These are phyloP conservation scores for Paratilapia polleni DNA, from an alignment of 2,113 vertebrate species.

Conservation along the genomic window DNA sequence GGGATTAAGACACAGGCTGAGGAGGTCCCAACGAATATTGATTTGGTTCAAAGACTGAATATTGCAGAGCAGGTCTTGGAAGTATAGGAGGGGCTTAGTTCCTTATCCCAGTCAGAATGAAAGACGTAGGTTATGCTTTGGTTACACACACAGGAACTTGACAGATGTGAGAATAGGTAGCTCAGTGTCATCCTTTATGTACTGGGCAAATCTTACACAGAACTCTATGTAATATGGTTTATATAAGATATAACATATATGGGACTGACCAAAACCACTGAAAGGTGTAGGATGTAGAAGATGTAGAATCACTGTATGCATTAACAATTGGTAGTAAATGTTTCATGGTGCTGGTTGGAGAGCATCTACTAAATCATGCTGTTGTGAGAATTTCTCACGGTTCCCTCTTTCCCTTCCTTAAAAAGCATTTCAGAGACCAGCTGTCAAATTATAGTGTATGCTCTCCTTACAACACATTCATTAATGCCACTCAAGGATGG, in stretches of 20 bases:
- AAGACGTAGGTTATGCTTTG: no score
- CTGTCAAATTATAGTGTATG: neutral
- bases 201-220: neutral
- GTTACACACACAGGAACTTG: no score
- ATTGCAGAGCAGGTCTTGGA: neutral
- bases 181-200: neutral
- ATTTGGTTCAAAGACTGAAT: conserved; percentile 3
- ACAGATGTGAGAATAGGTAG: no score
- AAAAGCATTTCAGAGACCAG: neutral
- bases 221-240: neutral
- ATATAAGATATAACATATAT: neutral
- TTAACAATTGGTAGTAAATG: neutral
- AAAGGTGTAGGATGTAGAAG: neutral
- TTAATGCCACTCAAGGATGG: neutral
- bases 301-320: neutral
- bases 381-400: conserved; percentile 35
- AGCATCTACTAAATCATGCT: neutral
- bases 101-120: no score
- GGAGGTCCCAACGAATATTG: neutral
- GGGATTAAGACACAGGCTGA: conserved; percentile 30
- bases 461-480: conserved; percentile 11
- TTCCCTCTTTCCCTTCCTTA: conserved; percentile 33
- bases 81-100: neutral
- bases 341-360: neutral
- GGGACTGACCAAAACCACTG: neutral